Base-by-base conservation (phyloP, 2,888 invertebrate species). In the Odontocerum albicorne region DNA sequence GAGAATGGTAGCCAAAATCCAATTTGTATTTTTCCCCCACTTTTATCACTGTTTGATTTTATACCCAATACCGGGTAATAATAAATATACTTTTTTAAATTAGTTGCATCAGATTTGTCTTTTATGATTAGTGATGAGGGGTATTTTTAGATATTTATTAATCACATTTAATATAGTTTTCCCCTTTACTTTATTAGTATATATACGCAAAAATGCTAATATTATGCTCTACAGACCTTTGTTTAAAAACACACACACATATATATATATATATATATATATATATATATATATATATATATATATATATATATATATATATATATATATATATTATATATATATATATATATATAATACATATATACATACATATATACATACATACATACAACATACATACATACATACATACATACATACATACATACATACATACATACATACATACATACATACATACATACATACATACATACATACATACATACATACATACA, bases 321-420 rank as follows among this genome's bases (percentile, higher is more conserved):
- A 36, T 36, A n/a, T 36, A 36, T 36, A 36, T 36, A 36, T 36
- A 3, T 36, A 36, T 36, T 36, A 13, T 35, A 35, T 35, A n/a
- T n/a, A 27, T 27, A 27, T 27, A 27, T 27, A 27, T 27, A 27
- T 27, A 27, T 27, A 27, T 27, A 27, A 27, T 27, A 27, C 10
- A 27, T 27, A 27, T 27, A 27, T 27, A 27, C 10, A 27, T 27
- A 27, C 10, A 46, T 47, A 35, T 54, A 27, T 60, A 50, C 45
- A 22, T 39, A 53, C 49, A 58, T 54, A 42, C 31, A 17, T 33
- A 32, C 38, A 44, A 40, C 32, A 46, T 55, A 35, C 35, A 49
- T 45, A 42, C 22, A 50, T 21, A 49, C 49, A 39, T 42, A 33
- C 83, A 59, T 75, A 76, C 67, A 70, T 75, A 76, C 62, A 42